Evolutionary conservation across 35 echinoderm and acorn worm genomes (phyloP).

Genomic region (Strongylocentrotus purpuratus): DNA sequence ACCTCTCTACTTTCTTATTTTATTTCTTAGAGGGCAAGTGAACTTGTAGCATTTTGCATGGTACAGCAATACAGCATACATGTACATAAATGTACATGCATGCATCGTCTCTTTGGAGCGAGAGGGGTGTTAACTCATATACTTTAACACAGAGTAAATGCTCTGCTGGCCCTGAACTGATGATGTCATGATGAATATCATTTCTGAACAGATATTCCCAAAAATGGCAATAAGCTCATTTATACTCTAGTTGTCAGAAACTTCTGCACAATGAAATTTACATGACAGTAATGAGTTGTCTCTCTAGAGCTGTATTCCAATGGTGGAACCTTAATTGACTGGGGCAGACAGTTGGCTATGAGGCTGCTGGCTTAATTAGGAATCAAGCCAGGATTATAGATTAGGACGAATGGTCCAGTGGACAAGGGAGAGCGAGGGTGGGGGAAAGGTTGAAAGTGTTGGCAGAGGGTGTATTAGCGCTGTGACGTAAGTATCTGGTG

Average conservation of each 20-base stretch:
- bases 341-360: neutral
- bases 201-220: too few species aligned
- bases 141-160: too few species aligned
- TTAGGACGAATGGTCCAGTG: neutral
- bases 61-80: too few species aligned
- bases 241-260: neutral
- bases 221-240: too few species aligned
- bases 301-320: neutral
- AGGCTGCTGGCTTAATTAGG: neutral
- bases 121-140: too few species aligned
- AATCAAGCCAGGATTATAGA: neutral
- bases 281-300: neutral
- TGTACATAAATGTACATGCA: too few species aligned
- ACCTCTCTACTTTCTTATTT: too few species aligned
- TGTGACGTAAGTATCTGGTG: neutral
- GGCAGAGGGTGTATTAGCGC: neutral
- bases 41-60: too few species aligned
- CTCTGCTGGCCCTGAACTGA: too few species aligned
- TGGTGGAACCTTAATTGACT: neutral
- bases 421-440: neutral
- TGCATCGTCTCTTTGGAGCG: too few species aligned
- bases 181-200: too few species aligned
- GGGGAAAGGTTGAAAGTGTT: neutral
- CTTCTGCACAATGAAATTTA: neutral
- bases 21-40: too few species aligned